Evolutionary conservation across 2,797 vertebrate species (phyloP).

Genomic region (Lemur catta): DNA sequence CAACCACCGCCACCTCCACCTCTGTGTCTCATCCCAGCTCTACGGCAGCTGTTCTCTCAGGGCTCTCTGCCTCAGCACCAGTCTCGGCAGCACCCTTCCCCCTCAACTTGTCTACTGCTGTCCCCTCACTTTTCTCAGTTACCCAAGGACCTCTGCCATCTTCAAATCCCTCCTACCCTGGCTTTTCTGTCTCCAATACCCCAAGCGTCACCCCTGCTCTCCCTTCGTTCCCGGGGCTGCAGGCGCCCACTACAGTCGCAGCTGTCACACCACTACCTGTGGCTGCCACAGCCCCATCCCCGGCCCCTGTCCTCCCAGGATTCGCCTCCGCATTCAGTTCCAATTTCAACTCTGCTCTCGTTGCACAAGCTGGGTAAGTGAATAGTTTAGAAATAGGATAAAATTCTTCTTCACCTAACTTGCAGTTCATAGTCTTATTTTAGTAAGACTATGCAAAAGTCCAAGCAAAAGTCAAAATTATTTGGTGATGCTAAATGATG

Average conservation of each 20-base stretch:
- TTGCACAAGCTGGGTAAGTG: conserved; percentile 89
- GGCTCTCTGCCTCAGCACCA: conserved; percentile 85
- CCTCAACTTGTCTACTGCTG: conserved; percentile 90
- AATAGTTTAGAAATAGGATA: conserved; percentile 39
- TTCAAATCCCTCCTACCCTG: conserved; percentile 89
- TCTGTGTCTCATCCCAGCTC: conserved; percentile 79
- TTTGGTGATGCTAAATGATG: background rate
- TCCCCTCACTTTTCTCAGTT: conserved; percentile 91
- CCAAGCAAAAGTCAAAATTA: background rate
- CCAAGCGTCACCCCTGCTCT: conserved; percentile 91
- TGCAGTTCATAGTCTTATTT: background rate
- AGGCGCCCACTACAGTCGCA: conserved; percentile 90
- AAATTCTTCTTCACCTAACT: conserved; percentile 18
- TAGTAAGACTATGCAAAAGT: too few relatives aligned
- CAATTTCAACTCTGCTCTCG: conserved; percentile 94
- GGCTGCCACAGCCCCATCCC: conserved; percentile 90
- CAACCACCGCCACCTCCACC: conserved; percentile 77
- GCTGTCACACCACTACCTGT: conserved; percentile 92
- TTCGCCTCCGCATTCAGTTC: conserved; percentile 98
- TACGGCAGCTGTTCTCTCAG: conserved; percentile 79
- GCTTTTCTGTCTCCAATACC: conserved; percentile 90
- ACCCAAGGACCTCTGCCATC: conserved; percentile 87
- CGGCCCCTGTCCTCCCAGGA: conserved; percentile 94
- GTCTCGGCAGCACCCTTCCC: conserved; percentile 84
- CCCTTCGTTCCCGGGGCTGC: conserved; percentile 93